Percentiles rank a stretch among this genome's conserved stretches.
phyloP scores from a whole-genome alignment of 2,888 invertebrate genomes.

The Drosophila lacicola region DNA sequence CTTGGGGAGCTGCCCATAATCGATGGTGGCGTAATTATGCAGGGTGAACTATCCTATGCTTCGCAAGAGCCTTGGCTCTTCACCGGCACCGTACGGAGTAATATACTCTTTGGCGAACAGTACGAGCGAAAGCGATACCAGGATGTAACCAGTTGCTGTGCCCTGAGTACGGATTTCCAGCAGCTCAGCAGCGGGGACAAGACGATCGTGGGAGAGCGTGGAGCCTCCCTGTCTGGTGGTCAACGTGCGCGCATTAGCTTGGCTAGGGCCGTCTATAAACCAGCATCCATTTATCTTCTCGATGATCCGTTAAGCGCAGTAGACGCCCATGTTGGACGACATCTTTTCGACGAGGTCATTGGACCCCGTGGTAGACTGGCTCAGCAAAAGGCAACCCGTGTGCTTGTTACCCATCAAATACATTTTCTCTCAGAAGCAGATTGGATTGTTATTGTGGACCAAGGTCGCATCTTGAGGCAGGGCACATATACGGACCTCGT shows the following conservation, averaged over 20 bases:
- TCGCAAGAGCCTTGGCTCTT: conserved; percentile 90
- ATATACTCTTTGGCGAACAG: conserved; percentile 90
- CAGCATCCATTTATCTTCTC: conserved; percentile 90
- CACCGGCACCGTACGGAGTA: conserved; percentile 88
- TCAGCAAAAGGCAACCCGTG: conserved; percentile 87
- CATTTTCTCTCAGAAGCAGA: conserved; percentile 89
- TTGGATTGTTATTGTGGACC: conserved; percentile 88
- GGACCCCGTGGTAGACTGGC: conserved; percentile 86
- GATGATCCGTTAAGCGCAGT: conserved; percentile 94
- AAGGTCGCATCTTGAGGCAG: conserved; percentile 85
- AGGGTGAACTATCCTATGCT: conserved; percentile 87
- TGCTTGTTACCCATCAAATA: conserved; percentile 92
- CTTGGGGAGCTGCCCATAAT: conserved; percentile 87
- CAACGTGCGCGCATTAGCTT: conserved; percentile 91
- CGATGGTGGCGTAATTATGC: conserved; percentile 86
- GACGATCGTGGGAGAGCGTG: conserved; percentile 90
- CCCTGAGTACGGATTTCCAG: conserved; percentile 84
- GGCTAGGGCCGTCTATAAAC: conserved; percentile 90
- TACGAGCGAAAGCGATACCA: conserved; percentile 88
- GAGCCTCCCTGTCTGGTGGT: conserved; percentile 90
- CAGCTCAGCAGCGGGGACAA: conserved; percentile 89
- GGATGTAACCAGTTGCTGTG: conserved; percentile 86
- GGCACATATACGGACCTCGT: conserved; percentile 86
- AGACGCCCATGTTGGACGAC: conserved; percentile 91
- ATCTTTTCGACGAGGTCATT: conserved; percentile 91